Base-by-base conservation (phyloP, 2,113 vertebrate genomes). In the Clupea harengus region DNA sequence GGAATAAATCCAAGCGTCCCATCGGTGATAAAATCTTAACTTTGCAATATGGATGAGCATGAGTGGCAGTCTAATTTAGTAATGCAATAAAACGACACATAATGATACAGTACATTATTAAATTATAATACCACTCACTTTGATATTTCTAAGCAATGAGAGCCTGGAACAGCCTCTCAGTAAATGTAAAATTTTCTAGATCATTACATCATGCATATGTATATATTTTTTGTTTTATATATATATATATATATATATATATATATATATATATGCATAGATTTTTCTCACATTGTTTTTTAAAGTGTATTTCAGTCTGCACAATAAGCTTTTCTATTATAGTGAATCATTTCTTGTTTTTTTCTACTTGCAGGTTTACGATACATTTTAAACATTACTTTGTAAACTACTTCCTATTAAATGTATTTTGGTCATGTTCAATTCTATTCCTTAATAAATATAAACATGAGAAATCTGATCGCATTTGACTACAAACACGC, bases 1-100 rank as follows among this genome's bases (percentile, higher is more conserved):
- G 72, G 72, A 78, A 39, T 78, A 39, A 78, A 78, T 78, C 72
- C 72, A 78, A 78, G 15, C 32, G 28, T 78, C 25, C 25, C 28
- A 39, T 32, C 5, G 28, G 72, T 32, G 25, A 32, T 78, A 78
- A 15, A 78, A 78, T 78, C 72, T 32, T 78, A 78, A 17, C 28
- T 78, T 39, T 78, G 72, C 64, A 72, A 72, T 72, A 72, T 72
- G 64, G 28, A 72, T 72, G 64, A 72, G 64, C 9, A 72, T 32
- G 64, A 32, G 64, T 78, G 72, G 72, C 72, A 78, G 72, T 39
- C 28, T 78, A 78, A 39, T 78, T 28, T 78, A 78, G 25, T 78
- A 78, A 39, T 39, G 72, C 72, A 28, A 78, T 78, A 78, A 78
- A 78, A 78, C 39, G 25, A 72, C 64, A 78, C 54, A 22, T 60